phyloP scores from a whole-genome alignment of 1,140 invertebrate species.

The Mya arenaria region DNA sequence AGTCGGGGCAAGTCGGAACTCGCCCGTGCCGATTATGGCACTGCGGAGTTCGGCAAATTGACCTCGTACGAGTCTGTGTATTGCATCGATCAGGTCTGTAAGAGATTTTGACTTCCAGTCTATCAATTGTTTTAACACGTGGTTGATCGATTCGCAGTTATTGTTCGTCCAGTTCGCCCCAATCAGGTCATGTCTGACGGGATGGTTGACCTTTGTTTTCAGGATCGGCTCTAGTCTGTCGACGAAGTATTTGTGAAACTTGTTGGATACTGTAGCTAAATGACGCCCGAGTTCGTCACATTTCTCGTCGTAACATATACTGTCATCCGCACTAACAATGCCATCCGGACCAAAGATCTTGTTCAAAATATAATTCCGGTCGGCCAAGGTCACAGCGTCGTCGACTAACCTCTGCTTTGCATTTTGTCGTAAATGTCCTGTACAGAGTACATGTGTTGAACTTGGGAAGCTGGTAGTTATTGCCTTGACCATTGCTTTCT shows the following conservation, averaged over 20 bases:
- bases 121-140: slow-evolving; percentile 18
- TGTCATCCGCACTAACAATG: slow-evolving; percentile 28
- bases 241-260: slow-evolving; percentile 47
- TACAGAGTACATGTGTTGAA: slow-evolving; percentile 39
- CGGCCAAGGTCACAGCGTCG: not conserved
- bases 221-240: not conserved
- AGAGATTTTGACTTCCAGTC: slow-evolving; percentile 40
- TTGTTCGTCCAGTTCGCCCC: slow-evolving; percentile 55
- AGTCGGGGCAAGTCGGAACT: slow-evolving; percentile 9
- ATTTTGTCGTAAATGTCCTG: slow-evolving; percentile 29
- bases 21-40: not conserved
- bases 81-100: not conserved
- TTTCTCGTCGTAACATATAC: slow-evolving; percentile 47
- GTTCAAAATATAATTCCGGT: slow-evolving; percentile 13
- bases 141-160: slow-evolving; percentile 38
- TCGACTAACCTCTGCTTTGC: slow-evolving; percentile 30
- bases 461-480: slow-evolving; percentile 25
- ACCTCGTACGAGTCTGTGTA: not conserved
- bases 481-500: slow-evolving; percentile 42
- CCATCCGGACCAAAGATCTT: slow-evolving; percentile 41
- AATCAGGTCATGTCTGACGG: not conserved
- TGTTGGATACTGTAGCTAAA: slow-evolving; percentile 21
- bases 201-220: slow-evolving; percentile 15
- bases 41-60: slow-evolving; percentile 19
- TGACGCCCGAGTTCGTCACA: slow-evolving; percentile 8